These are phyloP conservation scores for Gymnobelideus leadbeateri DNA, from an alignment of 2,113 vertebrate genomes.

Conservation along the genomic window DNA sequence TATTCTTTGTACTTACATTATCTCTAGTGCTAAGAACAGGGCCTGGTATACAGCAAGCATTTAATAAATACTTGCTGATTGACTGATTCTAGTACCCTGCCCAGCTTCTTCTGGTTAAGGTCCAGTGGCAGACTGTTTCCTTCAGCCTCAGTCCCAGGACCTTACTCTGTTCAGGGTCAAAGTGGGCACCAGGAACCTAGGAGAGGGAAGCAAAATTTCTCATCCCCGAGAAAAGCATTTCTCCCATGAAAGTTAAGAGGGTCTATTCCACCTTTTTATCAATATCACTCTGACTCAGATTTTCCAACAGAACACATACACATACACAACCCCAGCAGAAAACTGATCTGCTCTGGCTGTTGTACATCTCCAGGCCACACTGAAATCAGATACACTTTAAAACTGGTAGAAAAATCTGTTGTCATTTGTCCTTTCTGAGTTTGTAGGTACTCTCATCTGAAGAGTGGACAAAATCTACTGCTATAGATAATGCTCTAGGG, in stretches of 20 bases:
- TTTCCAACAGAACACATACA: neutral
- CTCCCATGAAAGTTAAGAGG: neutral
- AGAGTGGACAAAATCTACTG: neutral
- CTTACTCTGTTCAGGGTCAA: neutral
- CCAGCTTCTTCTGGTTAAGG: neutral
- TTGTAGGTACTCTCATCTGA: neutral
- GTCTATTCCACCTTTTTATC: neutral
- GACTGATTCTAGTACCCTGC: neutral
- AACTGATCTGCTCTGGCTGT: neutral
- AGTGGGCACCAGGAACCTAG: neutral
- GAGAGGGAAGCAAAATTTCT: neutral
- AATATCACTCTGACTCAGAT: neutral
- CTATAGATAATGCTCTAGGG: neutral
- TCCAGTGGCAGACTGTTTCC: neutral
- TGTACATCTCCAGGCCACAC: neutral
- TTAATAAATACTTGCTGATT: neutral
- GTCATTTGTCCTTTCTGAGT: neutral
- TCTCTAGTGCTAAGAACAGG: too few species aligned
- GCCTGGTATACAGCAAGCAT: too few species aligned
- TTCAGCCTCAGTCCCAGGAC: neutral
- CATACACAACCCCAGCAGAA: neutral
- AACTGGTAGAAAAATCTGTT: neutral
- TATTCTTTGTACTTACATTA: too few species aligned
- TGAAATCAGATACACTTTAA: neutral
- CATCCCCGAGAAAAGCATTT: conserved; percentile 15